Conservation (phyloP, 2,888 invertebrate genomes). For the Catocala sponsa region DNA sequence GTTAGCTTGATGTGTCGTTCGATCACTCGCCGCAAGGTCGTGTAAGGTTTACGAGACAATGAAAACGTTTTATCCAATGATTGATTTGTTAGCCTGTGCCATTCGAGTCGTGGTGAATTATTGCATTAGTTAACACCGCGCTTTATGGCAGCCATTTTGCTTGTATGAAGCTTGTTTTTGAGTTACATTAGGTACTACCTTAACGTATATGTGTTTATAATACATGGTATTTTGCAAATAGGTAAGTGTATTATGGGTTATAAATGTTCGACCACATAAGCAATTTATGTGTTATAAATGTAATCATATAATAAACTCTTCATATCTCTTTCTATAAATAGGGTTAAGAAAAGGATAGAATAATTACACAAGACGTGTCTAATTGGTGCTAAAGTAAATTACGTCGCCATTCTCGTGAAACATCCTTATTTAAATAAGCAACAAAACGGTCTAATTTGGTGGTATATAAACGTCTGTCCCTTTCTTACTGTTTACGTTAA, state of each 20-base stretch:
- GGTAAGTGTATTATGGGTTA: background rate
- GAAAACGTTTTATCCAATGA: slow-evolving; percentile 53
- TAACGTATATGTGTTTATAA: background rate
- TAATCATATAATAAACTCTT: too few species aligned
- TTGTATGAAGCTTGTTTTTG: slow-evolving; percentile 17
- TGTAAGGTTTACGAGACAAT: slow-evolving; percentile 56
- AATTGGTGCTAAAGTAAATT: too few species aligned
- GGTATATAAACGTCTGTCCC: too few species aligned
- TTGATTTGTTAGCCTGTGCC: slow-evolving; percentile 45
- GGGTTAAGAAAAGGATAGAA: too few species aligned
- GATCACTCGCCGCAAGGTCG: slow-evolving; percentile 63
- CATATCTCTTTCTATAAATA: too few species aligned
- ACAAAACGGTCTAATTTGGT: too few species aligned
- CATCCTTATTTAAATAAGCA: too few species aligned
- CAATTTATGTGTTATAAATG: too few species aligned
- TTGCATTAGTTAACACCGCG: slow-evolving; percentile 22
- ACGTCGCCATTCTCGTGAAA: too few species aligned
- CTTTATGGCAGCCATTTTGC: slow-evolving; percentile 25
- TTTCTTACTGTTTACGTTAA: too few species aligned
- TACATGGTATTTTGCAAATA: background rate
- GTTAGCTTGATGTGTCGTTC: slow-evolving; percentile 66
- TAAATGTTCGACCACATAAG: background rate
- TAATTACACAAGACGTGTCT: too few species aligned
- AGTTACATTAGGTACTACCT: background rate
- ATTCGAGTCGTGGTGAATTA: slow-evolving; percentile 44